These are phyloP conservation scores for Oreochromis aureus DNA, from an alignment of 2,113 vertebrate species.

Conservation along the genomic window DNA sequence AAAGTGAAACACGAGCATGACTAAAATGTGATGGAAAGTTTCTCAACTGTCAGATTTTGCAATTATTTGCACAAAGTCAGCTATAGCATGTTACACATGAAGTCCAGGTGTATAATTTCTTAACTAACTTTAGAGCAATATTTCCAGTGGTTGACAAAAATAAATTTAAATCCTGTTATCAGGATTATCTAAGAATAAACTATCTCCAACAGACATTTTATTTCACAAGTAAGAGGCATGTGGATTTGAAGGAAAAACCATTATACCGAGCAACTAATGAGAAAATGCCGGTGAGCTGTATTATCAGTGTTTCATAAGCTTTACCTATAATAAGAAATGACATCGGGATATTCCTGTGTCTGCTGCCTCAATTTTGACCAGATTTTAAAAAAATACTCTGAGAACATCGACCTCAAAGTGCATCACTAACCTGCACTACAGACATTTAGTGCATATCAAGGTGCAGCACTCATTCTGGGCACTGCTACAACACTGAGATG, in stretches of 20 bases:
- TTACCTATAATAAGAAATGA: background rate
- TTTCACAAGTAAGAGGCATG: background rate
- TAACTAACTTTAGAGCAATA: rapidly evolving
- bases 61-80: background rate
- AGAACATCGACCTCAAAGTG: background rate
- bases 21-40: background rate
- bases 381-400: background rate
- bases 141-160: background rate
- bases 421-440: background rate
- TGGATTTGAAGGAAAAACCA: background rate
- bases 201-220: background rate
- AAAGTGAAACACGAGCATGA: background rate
- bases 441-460: background rate
- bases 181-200: background rate
- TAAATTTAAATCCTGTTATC: background rate
- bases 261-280: background rate
- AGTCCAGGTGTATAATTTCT: background rate
- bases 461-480: background rate
- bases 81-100: background rate
- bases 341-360: background rate
- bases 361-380: background rate
- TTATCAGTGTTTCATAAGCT: background rate
- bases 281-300: background rate
- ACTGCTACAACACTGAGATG: background rate
- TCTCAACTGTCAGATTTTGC: background rate